phyloP scores from a whole-genome alignment of 2,113 vertebrate species.

The Burhinus oedicnemus region DNA sequence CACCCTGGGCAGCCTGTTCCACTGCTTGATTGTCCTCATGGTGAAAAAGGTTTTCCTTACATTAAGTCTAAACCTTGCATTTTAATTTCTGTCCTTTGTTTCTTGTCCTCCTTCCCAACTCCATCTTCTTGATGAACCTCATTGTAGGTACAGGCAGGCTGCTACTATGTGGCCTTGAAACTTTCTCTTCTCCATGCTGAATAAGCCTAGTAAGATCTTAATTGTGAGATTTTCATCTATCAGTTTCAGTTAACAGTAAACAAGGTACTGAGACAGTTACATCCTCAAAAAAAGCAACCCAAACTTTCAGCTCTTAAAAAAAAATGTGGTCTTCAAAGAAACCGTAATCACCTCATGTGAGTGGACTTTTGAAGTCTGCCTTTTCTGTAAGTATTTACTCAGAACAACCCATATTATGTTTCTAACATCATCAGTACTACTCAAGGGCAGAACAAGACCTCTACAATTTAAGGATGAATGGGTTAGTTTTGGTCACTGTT shows the following conservation, averaged over 20 bases:
- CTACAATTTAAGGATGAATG: not conserved
- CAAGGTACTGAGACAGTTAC: not conserved
- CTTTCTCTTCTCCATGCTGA: not conserved
- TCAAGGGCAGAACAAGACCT: not conserved
- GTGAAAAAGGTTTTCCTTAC: not conserved
- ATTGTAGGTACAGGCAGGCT: not conserved
- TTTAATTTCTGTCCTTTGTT: not conserved
- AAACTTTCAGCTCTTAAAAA: not conserved
- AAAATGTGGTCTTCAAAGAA: not conserved
- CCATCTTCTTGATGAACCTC: not conserved
- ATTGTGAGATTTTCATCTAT: not conserved
- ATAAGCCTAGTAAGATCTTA: not conserved
- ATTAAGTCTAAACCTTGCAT: not conserved
- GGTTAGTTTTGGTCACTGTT: not conserved
- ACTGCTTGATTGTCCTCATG: not conserved
- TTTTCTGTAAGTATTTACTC: not conserved
- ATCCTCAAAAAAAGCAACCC: not conserved
- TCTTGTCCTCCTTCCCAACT: not conserved
- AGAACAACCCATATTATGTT: not conserved
- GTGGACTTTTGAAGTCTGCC: not conserved
- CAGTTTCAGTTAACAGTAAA: not conserved
- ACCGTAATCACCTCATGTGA: not conserved
- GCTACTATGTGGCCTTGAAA: not conserved
- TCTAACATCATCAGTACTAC: not conserved
- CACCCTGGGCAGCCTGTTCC: not conserved